Evolutionary conservation across 1,140 invertebrate genomes (phyloP).

Genomic region (Helicoverpa zea): DNA sequence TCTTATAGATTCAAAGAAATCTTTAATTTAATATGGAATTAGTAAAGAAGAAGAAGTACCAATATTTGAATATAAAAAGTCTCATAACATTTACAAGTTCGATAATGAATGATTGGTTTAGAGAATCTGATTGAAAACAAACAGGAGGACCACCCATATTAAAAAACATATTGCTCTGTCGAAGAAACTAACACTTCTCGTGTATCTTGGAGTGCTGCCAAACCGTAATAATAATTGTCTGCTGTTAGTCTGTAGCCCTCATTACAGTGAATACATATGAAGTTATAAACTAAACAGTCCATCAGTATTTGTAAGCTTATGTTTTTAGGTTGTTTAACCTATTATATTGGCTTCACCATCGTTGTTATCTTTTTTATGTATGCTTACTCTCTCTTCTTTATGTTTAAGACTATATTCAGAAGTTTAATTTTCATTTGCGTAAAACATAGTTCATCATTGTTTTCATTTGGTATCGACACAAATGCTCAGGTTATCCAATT

Average conservation of each 20-base stretch:
- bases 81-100: no score
- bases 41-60: no score
- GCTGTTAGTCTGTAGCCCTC: neutral
- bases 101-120: neutral
- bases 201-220: neutral
- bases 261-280: neutral
- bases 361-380: no score
- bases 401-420: no score
- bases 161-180: neutral
- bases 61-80: no score
- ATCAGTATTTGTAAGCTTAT: neutral
- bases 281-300: neutral
- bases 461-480: neutral
- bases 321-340: neutral
- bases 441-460: no score
- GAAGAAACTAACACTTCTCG: conserved; percentile 1
- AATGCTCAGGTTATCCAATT: neutral
- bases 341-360: no score
- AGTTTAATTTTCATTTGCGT: no score
- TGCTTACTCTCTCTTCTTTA: no score
- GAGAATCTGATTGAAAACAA: neutral
- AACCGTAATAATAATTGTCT: neutral
- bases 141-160: neutral
- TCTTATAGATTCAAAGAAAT: no score
- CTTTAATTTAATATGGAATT: no score